phyloP scores from a whole-genome alignment of 2,113 vertebrate species.

The Hypanus sabinus region DNA sequence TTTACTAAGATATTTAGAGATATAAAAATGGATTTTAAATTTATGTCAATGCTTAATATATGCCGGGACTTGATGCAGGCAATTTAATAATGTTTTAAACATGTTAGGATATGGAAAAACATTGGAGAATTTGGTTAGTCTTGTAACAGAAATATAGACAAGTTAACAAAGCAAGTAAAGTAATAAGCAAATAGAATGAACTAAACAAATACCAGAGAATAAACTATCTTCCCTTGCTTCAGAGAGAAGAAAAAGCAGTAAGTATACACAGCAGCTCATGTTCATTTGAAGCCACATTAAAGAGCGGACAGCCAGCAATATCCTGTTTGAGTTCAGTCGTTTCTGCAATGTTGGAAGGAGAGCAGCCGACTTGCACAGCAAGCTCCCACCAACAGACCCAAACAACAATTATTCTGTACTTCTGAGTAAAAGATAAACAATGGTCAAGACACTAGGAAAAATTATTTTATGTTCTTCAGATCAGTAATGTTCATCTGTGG shows the following conservation, averaged over 20 bases:
- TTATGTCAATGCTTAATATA: neutral
- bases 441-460: too few species aligned
- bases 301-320: too few species aligned
- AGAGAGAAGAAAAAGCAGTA: too few species aligned
- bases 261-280: too few species aligned
- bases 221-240: too few species aligned
- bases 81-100: neutral
- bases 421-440: neutral
- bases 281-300: too few species aligned
- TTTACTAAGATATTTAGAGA: neutral
- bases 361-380: too few species aligned
- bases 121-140: neutral
- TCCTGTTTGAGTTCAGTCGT: too few species aligned
- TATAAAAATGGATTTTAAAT: neutral
- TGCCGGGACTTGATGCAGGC: neutral
- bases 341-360: too few species aligned
- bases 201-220: neutral
- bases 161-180: neutral
- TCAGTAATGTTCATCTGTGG: too few species aligned
- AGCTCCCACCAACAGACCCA: neutral
- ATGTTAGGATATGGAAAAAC: neutral
- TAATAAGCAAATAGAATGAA: neutral
- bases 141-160: neutral
- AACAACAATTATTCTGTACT: neutral
- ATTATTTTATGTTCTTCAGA: too few species aligned